Conservation (phyloP, 2,113 vertebrate genomes). For the Ctenodactylus gundi region DNA sequence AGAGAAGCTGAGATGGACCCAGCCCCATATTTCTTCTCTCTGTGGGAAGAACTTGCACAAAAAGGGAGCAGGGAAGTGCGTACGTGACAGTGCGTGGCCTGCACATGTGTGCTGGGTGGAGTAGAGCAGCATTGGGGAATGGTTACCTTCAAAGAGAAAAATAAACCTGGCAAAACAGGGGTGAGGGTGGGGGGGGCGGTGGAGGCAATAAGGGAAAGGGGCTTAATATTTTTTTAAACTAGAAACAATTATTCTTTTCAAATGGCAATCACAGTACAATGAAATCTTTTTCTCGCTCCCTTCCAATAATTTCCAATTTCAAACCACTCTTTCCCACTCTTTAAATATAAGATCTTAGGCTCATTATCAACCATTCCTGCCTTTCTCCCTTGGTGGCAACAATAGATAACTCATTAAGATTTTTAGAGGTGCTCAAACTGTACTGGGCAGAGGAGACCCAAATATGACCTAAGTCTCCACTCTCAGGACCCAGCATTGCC, state of each 20-base stretch:
- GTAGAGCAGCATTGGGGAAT: not conserved
- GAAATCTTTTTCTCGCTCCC: not conserved
- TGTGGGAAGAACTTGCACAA: not conserved
- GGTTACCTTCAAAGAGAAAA: not conserved
- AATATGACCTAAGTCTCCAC: not conserved
- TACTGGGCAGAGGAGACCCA: rapidly evolving
- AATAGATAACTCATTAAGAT: not conserved
- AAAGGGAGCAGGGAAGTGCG: not conserved
- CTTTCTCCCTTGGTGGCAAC: not conserved
- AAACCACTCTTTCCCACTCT: not conserved
- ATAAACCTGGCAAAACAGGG: not conserved
- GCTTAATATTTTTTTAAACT: not conserved
- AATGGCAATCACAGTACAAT: not conserved
- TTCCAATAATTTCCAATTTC: not conserved
- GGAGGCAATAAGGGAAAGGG: not conserved
- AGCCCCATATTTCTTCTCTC: not conserved
- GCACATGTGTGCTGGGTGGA: not conserved
- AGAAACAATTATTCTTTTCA: not conserved
- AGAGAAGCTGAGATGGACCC: not conserved
- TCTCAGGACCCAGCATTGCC: not conserved
- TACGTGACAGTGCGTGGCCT: not conserved
- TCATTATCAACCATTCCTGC: not conserved
- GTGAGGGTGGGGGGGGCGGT: not conserved
- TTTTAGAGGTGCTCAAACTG: not conserved
- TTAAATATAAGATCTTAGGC: not conserved